A percentile compares a stretch with the other conserved stretches of the same genome.
Conservation (phyloP, 2,113 vertebrate species). For the Oncorhynchus mykiss region DNA sequence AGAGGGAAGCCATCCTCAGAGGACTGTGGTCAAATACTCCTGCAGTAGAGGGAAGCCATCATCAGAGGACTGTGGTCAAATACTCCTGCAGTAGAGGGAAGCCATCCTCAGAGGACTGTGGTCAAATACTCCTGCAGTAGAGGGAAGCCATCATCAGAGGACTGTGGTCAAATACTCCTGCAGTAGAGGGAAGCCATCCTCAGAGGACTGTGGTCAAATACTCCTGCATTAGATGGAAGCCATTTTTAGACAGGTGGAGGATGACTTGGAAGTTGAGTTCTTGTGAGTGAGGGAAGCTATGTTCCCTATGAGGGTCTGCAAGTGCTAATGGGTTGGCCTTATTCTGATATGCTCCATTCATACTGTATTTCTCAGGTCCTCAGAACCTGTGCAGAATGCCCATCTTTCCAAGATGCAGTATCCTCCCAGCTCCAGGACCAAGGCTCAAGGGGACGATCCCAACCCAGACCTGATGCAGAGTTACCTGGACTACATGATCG, state of each 20-base stretch:
- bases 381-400: conserved; percentile 1
- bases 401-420: conserved; percentile 11
- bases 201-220: background rate
- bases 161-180: too few species aligned
- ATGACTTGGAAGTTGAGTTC: background rate
- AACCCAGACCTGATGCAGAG: conserved; percentile 73
- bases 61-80: too few species aligned
- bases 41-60: too few species aligned
- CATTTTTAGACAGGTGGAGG: background rate
- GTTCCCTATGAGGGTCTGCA: too few species aligned
- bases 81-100: too few species aligned
- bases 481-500: conserved; percentile 84
- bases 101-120: background rate
- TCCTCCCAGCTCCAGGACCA: conserved; percentile 14
- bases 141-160: too few species aligned
- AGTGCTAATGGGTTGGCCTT: background rate
- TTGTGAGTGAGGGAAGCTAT: background rate
- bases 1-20: too few species aligned
- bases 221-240: background rate
- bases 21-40: too few species aligned
- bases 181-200: too few species aligned
- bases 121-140: too few species aligned
- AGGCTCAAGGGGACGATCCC: conserved; percentile 18
- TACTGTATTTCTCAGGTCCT: conserved; percentile 12
- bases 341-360: background rate